These are phyloP conservation scores for Oryzias curvinotus DNA, from an alignment of 2,113 vertebrate genomes.

Conservation along the genomic window DNA sequence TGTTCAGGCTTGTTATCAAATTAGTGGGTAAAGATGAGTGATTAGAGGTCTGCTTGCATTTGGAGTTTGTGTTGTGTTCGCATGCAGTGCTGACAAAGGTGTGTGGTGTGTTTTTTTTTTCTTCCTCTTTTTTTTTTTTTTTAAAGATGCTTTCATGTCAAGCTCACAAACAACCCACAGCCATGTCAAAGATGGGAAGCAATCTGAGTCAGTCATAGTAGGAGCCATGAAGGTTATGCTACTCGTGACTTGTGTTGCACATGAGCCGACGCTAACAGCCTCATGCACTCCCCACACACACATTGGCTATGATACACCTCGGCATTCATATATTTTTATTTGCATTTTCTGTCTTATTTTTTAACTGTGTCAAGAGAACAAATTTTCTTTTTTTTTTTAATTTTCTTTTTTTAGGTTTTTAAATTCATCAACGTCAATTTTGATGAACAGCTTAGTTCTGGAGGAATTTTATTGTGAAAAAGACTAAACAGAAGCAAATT, in stretches of 20 bases:
- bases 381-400: no score
- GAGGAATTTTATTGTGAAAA: no score
- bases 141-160: conserved; percentile 26
- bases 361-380: no score
- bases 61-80: conserved; percentile 24
- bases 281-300: not conserved
- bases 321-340: no score
- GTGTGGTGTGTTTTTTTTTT: conserved; percentile 35
- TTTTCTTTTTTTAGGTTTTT: no score
- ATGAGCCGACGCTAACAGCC: conserved; percentile 7
- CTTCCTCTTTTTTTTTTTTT: conserved; percentile 29
- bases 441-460: no score
- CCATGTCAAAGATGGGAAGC: conserved; percentile 31
- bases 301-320: no score
- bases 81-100: conserved; percentile 17
- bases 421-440: no score
- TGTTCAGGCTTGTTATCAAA: conserved; percentile 65
- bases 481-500: no score
- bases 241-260: conserved; percentile 36
- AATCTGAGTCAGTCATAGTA: conserved; percentile 13
- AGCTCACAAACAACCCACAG: conserved; percentile 19
- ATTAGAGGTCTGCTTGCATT: conserved; percentile 35
- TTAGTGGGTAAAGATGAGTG: conserved; percentile 55
- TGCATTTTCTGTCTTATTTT: no score
- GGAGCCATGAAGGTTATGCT: conserved; percentile 15